Base-by-base conservation (phyloP, 2,888 invertebrate genomes). In the Tetragonisca angustula region DNA sequence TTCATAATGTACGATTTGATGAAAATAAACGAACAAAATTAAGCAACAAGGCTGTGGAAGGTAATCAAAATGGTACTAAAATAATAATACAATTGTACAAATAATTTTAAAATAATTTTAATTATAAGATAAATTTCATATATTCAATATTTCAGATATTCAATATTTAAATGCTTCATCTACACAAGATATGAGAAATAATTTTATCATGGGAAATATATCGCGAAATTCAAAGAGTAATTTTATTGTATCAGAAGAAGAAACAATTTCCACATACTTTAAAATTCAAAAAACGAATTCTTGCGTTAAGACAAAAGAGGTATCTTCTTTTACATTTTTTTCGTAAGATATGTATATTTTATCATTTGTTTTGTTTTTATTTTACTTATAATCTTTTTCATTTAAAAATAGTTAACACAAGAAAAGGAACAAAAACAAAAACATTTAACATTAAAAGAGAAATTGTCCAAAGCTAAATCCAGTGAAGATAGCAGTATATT, bases 191-290 rank as follows among this genome's bases (percentile, higher is more conserved):
- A 24, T 11, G 17, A 50, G 61, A 24, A 19, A 19, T 49, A 13
- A 21, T 67, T 52, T 2, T 43, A 50, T 2, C 17, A 15, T 49
- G 69, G 5, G 9, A 56, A 59, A 19, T 17, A 15, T 19, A 27
- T n/a, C 56, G 32, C 43, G 6, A 49, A 67, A 54, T 62, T 32
- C 11, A 61, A 52, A 27, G 54, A 36, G 0, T 50, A 69, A 62
- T 36, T 43, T n/a, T 15, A 73, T 4, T 24, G 3, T 21, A 52
- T 32, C 4, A 54, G 52, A 76, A 19, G 19, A 73, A 17, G 43
- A 17, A 76, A 65, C 52, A 27, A 76, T 76, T 70, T 83, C 85
- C 9, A 74, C 5, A 36, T 84, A 87, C 54, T 87, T 87, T 27
- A 71, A 69, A 62, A 54, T 49, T n/a, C 76, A 69, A 65, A 81